Conservation (phyloP, 2,113 vertebrate genomes). For the Amblyornis subalaris region DNA sequence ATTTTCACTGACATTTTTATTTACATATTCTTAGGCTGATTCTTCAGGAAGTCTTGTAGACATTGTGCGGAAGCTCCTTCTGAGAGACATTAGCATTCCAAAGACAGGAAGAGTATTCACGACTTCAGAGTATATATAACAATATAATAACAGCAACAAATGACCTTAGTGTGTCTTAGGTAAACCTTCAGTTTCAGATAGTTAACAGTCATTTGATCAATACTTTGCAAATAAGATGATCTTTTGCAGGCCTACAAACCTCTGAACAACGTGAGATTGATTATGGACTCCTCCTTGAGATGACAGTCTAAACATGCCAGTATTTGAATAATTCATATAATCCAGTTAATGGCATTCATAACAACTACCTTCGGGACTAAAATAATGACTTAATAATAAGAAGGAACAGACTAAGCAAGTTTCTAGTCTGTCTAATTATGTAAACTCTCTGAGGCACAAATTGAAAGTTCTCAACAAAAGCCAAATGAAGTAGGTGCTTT, state of each 20-base stretch:
- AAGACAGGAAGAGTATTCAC: background rate
- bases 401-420: constrained; percentile 44
- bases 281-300: background rate
- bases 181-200: background rate
- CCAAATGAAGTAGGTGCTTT: background rate
- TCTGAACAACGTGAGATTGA: background rate
- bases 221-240: background rate
- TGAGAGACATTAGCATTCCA: background rate
- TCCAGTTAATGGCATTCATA: constrained; percentile 24
- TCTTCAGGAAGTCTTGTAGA: background rate
- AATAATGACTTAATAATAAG: constrained; percentile 53
- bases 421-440: constrained; percentile 35
- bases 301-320: background rate
- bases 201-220: constrained; percentile 3
- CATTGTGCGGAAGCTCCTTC: background rate
- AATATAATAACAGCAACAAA: background rate
- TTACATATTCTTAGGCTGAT: background rate
- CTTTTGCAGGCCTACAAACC: background rate
- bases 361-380: constrained; percentile 15
- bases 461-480: constrained; percentile 33
- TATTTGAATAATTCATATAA: constrained; percentile 42
- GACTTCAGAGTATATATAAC: background rate
- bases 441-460: constrained; percentile 36
- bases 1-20: background rate
- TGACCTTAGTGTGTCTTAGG: background rate